Conservation (phyloP, 2,797 vertebrate genomes). For the Helicolenus hilgendorfi region DNA sequence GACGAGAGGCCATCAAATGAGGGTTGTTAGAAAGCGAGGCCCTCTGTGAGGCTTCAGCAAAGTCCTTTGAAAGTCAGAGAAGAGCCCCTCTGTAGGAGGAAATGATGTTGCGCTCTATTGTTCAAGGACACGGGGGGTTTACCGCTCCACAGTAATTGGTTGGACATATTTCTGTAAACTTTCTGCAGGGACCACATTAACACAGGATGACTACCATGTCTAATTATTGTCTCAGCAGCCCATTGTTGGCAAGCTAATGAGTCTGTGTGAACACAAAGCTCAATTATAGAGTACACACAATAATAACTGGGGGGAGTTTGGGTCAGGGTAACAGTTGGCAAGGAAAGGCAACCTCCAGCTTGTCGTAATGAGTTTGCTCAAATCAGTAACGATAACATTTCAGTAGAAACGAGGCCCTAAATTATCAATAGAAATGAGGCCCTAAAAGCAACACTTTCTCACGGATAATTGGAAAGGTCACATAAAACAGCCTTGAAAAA, state of each 20-base stretch:
- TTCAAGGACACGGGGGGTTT: slow-evolving; percentile 51
- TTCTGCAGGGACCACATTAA: slow-evolving; percentile 57
- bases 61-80: slow-evolving; percentile 71
- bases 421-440: slow-evolving; percentile 1
- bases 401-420: not conserved
- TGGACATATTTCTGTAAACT: slow-evolving; percentile 47
- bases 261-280: slow-evolving; percentile 52
- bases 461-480: slow-evolving; percentile 32
- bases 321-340: slow-evolving; percentile 32
- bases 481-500: slow-evolving; percentile 14
- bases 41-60: slow-evolving; percentile 32
- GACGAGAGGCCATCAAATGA: slow-evolving; percentile 23
- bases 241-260: slow-evolving; percentile 56
- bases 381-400: slow-evolving; percentile 34
- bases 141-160: slow-evolving; percentile 57
- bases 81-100: slow-evolving; percentile 49
- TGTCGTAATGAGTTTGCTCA: slow-evolving; percentile 32
- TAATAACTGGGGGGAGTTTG: slow-evolving; percentile 26
- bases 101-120: slow-evolving; percentile 59
- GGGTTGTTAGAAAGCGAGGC: slow-evolving; percentile 52
- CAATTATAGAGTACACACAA: slow-evolving; percentile 50
- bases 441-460: slow-evolving; percentile 26
- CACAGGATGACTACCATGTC: slow-evolving; percentile 55
- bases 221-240: slow-evolving; percentile 58
- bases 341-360: slow-evolving; percentile 31